These are phyloP conservation scores for Aporophyla lueneburgensis DNA, from an alignment of 2,888 invertebrate genomes.

Conservation along the genomic window DNA sequence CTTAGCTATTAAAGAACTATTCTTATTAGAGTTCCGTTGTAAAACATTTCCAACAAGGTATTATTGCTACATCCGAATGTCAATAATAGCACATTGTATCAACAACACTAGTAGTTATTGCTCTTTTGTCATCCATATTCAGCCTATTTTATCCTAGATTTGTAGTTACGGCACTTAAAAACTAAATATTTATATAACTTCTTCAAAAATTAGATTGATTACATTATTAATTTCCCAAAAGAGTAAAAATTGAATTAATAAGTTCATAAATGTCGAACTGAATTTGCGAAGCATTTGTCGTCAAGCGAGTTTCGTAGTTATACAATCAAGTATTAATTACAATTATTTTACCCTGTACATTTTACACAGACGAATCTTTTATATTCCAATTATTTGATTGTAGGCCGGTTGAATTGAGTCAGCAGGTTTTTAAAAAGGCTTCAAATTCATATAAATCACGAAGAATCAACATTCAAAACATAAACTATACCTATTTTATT, in stretches of 20 bases:
- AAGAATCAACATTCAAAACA: neutral
- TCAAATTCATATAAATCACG: slow-evolving; percentile 1
- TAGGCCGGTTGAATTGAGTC: slow-evolving; percentile 56
- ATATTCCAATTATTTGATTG: slow-evolving; percentile 39
- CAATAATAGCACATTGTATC: slow-evolving; percentile 53
- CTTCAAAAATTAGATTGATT: slow-evolving; percentile 63
- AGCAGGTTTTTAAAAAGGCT: slow-evolving; percentile 13
- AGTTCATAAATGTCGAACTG: slow-evolving; percentile 57
- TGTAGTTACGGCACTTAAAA: slow-evolving; percentile 62
- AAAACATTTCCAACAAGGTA: slow-evolving; percentile 56
- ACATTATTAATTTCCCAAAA: slow-evolving; percentile 55
- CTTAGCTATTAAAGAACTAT: neutral
- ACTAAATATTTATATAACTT: slow-evolving; percentile 62
- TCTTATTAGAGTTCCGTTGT: neutral
- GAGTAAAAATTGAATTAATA: slow-evolving; percentile 50
- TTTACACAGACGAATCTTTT: slow-evolving; percentile 70
- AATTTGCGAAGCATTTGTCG: slow-evolving; percentile 66
- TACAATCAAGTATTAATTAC: slow-evolving; percentile 68
- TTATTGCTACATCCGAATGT: slow-evolving; percentile 35
- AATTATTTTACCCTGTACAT: slow-evolving; percentile 86
- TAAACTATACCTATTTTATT: neutral
- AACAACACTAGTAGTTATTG: slow-evolving; percentile 47
- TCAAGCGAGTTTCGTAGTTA: slow-evolving; percentile 62
- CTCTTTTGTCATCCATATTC: slow-evolving; percentile 57
- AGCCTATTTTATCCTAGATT: slow-evolving; percentile 58